Base-by-base conservation (phyloP, 2,888 invertebrate genomes). In the Oxyteleia sp. region DNA sequence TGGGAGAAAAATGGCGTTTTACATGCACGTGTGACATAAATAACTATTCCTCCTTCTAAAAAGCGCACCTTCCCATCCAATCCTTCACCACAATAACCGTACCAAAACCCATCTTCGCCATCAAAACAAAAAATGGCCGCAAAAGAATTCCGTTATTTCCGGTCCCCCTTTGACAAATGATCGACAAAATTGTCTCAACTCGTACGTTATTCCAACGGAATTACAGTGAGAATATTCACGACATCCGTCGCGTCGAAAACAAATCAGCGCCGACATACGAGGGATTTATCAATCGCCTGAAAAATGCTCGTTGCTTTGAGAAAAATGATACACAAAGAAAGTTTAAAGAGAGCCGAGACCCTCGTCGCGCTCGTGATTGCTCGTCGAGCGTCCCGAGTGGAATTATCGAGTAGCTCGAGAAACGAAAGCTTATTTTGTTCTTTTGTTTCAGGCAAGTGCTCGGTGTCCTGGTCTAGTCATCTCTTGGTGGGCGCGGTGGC, bases 381-480 rank as follows among this genome's bases (percentile, higher is more conserved):
- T 78, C 57, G 59, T 71, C 64, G 75, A 75, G 66, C 59, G n/a
- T 57, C 43, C 15, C 26, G 68, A 68, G 63, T 69, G 49, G 69
- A 68, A 47, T 69, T 59, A 68, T 72, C 59, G 47, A 78, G 82
- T 75, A 66, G 68, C 38, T 69, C 16, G 66, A 66, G 72, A 61
- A 47, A 57, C 38, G 16, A 57, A 59, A 69, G 84, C 82, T 85
- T 80, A 82, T 82, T 84, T 84, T 66, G 64, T 61, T 84, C 78
- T 84, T n/a, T 78, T 88, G 89, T 89, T 91, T 71, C 94, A 95
- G 95, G 95, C 81, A 94, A 94, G 68, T 95, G 95, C 87, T 94
- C 95, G 85, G 91, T 95, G 74, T 95, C 95, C 78, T 95, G 95
- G 95, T 95, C 95, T 69, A 93, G 94, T 81, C 94, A 95, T 91